Evolutionary conservation across 2,888 invertebrate genomes (phyloP).

Genomic region (Sepioteuthis lessoniana): DNA sequence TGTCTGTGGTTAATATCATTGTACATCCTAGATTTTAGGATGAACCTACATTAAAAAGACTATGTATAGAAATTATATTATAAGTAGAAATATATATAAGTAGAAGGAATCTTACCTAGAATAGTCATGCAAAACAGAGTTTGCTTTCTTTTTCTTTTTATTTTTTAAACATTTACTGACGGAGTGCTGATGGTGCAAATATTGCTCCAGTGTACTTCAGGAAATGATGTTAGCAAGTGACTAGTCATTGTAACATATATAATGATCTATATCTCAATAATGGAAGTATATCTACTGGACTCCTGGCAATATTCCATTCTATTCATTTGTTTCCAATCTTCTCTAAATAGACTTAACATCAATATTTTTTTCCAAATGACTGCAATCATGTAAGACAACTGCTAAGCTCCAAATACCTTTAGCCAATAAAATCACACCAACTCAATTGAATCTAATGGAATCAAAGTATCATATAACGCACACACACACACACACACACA

Average conservation of each 20-base stretch:
- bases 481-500: background rate
- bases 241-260: background rate
- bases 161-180: background rate
- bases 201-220: background rate
- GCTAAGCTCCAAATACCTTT: background rate
- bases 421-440: conserved; percentile 6
- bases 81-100: too few species aligned
- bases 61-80: too few species aligned
- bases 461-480: background rate
- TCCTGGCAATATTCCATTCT: background rate
- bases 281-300: background rate
- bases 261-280: background rate
- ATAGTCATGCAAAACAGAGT: background rate
- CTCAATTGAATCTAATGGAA: background rate
- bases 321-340: background rate
- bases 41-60: too few species aligned
- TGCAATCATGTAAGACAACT: background rate
- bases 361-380: background rate
- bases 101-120: background rate
- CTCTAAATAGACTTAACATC: background rate
- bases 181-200: background rate
- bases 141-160: background rate
- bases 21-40: too few species aligned
- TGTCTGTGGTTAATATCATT: too few species aligned
- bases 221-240: background rate